These are phyloP conservation scores for Scaptomyza flava DNA, from an alignment of 2,888 invertebrate species.

Conservation along the genomic window DNA sequence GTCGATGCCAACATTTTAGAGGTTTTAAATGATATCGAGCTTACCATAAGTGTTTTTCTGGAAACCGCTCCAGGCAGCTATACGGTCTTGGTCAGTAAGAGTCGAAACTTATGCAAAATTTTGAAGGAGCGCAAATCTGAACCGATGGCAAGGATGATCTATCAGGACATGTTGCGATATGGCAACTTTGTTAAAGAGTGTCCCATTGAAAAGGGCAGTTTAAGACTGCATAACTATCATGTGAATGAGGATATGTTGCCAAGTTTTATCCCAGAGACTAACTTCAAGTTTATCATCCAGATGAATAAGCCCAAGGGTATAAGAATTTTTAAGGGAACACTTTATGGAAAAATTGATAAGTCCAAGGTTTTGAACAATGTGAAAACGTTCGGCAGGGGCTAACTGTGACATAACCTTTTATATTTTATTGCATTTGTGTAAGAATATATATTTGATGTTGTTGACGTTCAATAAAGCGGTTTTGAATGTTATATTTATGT, in stretches of 20 bases:
- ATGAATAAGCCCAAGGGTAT: constrained; percentile 46
- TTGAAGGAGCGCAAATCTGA: constrained; percentile 69
- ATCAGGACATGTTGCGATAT: constrained; percentile 75
- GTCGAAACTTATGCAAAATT: constrained; percentile 76
- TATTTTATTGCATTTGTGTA: constrained; percentile 1
- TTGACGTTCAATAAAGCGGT: constrained; percentile 37
- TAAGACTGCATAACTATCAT: constrained; percentile 68
- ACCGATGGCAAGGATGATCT: constrained; percentile 64
- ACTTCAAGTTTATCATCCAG: constrained; percentile 56
- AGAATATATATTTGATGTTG: not conserved
- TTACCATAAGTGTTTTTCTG: constrained; percentile 60
- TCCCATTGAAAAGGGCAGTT: constrained; percentile 74
- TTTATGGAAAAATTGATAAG: constrained; percentile 78
- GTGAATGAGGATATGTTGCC: constrained; percentile 81
- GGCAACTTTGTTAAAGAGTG: constrained; percentile 75
- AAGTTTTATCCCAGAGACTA: constrained; percentile 78
- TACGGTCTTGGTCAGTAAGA: constrained; percentile 61
- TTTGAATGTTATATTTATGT: constrained; percentile 47
- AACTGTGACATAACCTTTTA: not conserved
- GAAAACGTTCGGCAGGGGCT: constrained; percentile 82
- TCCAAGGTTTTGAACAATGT: constrained; percentile 83
- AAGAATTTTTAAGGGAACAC: constrained; percentile 60
- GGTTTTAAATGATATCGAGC: constrained; percentile 67
- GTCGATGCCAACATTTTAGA: constrained; percentile 60
- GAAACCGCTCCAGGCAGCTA: constrained; percentile 69